Conservation (phyloP, 2,113 vertebrate genomes). For the Nibea albiflora region DNA sequence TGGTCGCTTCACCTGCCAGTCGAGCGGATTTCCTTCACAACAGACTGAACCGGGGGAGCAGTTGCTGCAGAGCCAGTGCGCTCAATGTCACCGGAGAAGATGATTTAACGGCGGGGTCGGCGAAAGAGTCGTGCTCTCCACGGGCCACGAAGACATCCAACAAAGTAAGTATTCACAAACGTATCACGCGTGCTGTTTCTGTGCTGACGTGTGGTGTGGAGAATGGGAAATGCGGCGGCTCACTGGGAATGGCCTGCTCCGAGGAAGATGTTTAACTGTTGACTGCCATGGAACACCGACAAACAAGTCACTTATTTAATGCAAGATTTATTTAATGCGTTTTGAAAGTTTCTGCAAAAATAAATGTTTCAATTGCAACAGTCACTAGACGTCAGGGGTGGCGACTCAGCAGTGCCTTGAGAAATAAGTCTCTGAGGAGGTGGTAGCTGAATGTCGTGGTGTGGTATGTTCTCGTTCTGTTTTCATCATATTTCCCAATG, state of each 20-base stretch:
- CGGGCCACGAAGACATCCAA: not conserved
- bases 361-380: not conserved
- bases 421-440: not conserved
- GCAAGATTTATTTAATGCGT: not conserved
- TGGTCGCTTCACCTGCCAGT: conserved; percentile 46
- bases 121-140: not conserved
- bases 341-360: not conserved
- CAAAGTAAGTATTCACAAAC: conserved; percentile 35
- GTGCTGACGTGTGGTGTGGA: not conserved
- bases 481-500: not conserved
- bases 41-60: conserved; percentile 32
- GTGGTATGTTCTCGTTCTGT: too few relatives aligned
- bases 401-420: not conserved
- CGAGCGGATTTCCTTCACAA: conserved; percentile 47
- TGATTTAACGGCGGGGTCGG: conserved; percentile 9
- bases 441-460: not conserved
- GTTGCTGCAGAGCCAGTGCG: conserved; percentile 38
- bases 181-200: not conserved
- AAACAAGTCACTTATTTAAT: conserved; percentile 7
- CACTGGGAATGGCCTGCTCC: conserved; percentile 30
- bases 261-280: conserved; percentile 39
- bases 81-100: conserved; percentile 65
- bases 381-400: not conserved
- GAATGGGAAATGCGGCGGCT: not conserved
- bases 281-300: conserved; percentile 37